Base-by-base conservation (phyloP, 2,113 vertebrate genomes). In the Calyptommatus sinebrachiatus region DNA sequence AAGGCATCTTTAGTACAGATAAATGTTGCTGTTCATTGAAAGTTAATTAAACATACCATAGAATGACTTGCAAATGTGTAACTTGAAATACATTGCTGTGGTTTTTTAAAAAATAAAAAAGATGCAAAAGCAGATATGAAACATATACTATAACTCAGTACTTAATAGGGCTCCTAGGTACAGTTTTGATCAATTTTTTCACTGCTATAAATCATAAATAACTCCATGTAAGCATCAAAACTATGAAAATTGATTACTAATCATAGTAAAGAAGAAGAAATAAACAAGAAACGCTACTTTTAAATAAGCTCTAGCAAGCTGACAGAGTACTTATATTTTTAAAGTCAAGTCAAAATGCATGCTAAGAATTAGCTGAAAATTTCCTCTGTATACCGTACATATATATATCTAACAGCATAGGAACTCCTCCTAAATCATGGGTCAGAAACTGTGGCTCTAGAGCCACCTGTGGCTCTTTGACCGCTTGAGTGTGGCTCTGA, bases 1-100 rank as follows among this genome's bases (percentile, higher is more conserved):
- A 67, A 74, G 24, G 61, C 35, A 7, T 73, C 24, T 66, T 72
- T 41, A 10, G 41, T 57, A 22, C 24, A 73, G 48, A 73, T 73
- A 21, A 68, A 22, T 68, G 48, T 74, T 67, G 16, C 35, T 16
- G 24, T 57, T 62, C 57, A 66, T 26, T 57, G 26, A 73, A n/a
- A 41, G 21, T n/a, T 81, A 69, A 75, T 81, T 76, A 76, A 69
- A 70, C 61, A 65, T 69, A 81, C 20, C 66, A 50, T 7, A 53
- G 61, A 75, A 76, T 7, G 29, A 66, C 65, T 57, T 75, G 71
- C 35, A 69, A 41, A 61, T 22, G 11, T 67, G 61, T n/a, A 74
- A 81, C 46, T 26, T 73, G 46, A 20, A 35, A 57, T 57, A 50
- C 14, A 16, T 50, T 50, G 18, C 53, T 57, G 16, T 68, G 79